Evolutionary conservation across 2,113 vertebrate genomes (phyloP).

Genomic region (Pluvialis apricaria): DNA sequence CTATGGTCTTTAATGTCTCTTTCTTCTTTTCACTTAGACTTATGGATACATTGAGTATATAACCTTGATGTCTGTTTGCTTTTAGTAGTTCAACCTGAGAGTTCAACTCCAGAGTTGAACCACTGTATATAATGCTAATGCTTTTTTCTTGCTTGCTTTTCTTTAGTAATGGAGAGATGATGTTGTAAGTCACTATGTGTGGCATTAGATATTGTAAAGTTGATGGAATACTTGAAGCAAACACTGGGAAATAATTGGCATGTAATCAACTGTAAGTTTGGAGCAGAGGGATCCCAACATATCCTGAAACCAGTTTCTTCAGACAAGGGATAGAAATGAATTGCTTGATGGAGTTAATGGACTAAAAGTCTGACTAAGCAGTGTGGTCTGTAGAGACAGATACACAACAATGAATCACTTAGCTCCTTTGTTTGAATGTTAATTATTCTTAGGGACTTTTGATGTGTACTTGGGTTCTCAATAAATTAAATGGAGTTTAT

Average conservation of each 20-base stretch:
- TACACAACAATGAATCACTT: neutral
- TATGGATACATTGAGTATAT: neutral
- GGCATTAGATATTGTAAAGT: neutral
- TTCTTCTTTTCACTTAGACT: neutral
- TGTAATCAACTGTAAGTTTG: neutral
- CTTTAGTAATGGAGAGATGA: neutral
- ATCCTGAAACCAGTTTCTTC: neutral
- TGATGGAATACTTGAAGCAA: neutral
- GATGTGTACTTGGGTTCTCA: neutral
- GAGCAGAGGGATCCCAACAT: neutral
- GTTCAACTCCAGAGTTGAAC: neutral
- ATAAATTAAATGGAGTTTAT: neutral
- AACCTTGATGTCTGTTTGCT: neutral
- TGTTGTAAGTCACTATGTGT: neutral
- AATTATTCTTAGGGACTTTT: neutral
- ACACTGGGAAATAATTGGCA: neutral
- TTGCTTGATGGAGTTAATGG: neutral
- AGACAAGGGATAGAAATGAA: neutral
- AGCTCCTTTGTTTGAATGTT: neutral
- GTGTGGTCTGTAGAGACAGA: neutral
- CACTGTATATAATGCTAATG: neutral
- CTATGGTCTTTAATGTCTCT: neutral
- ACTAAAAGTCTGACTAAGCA: neutral
- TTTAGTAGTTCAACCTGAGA: neutral
- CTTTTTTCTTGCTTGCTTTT: neutral